Evolutionary conservation across 2,888 invertebrate genomes (phyloP), one percentile per base, ranked within the genome.

Genomic region (Ichneumon xanthorius): DNA sequence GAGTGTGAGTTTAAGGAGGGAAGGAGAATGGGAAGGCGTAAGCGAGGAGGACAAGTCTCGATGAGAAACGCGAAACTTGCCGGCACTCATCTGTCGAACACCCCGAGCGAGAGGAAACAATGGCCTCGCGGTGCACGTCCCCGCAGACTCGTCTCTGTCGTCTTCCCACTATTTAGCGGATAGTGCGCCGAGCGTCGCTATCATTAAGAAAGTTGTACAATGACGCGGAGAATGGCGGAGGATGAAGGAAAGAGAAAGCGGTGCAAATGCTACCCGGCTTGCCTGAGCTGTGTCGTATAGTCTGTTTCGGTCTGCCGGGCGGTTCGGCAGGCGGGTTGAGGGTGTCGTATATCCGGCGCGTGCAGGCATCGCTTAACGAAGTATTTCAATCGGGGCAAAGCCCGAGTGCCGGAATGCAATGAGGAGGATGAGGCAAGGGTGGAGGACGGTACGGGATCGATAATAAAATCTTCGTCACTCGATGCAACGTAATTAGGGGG

Each of bases 141-240:
- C 63, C 50, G 30, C 19, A 19, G 30, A 45, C 55, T 70, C 61
- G 75, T 33, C 33, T 11, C 26, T 7, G 58, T 79, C 70, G n/a
- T 16, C 55, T 73, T 19, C 53, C 65, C 45, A 76, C 40, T 71
- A 55, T 77, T 77, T 77, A 6, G 40, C 19, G 67, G 67, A 67
- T 37, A 53, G 77, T 26, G 40, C 77, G 67, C 22, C 65, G 19
- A 65, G 33, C 67, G 22, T 40, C 53, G 67, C 77, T 77, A 26
- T 67, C 77, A 77, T 77, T 77, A 77, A 77, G 77, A 77, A 77
- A 67, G 67, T 77, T 77, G 22, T 65, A 77, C 77, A 77, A 77
- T 67, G 77, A 77, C 67, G 77, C 14, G 67, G 22, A 37, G 77
- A 67, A 77, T 55, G 37, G 67, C 22, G 67, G 40, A 6, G 16